Evolutionary conservation across 1,140 invertebrate species (phyloP).

Genomic region (Pemphigus obesinymphae): DNA sequence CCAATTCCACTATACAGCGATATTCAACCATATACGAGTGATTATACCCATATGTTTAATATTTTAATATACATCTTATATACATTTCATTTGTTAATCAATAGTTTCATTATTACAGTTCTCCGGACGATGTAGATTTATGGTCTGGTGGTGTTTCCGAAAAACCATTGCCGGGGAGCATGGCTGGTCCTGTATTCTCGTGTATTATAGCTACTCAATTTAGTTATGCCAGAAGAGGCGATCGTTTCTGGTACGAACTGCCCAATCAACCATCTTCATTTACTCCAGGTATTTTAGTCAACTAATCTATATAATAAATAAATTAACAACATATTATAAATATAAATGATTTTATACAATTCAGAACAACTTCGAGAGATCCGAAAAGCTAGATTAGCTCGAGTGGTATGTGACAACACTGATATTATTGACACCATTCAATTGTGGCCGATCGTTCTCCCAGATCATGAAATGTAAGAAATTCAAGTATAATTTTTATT

Average conservation of each 20-base stretch:
- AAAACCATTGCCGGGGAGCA: constrained; percentile 70
- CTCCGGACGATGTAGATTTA: constrained; percentile 81
- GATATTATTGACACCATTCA: constrained; percentile 89
- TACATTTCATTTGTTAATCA: not conserved
- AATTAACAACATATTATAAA: not conserved
- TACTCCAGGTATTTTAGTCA: constrained; percentile 58
- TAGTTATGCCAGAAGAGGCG: constrained; percentile 80
- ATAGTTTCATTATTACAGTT: constrained; percentile 53
- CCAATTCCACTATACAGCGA: constrained; percentile 77
- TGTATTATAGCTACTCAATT: constrained; percentile 96
- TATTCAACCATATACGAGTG: constrained; percentile 72
- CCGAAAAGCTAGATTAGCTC: constrained; percentile 75
- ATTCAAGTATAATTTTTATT: not conserved
- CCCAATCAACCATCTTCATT: constrained; percentile 88
- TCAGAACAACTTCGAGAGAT: constrained; percentile 85
- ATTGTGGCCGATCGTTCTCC: constrained; percentile 85
- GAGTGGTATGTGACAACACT: constrained; percentile 92
- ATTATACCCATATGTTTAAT: constrained; percentile 47
- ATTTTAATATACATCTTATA: not conserved
- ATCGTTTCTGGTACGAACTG: constrained; percentile 81
- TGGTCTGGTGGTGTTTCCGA: constrained; percentile 93
- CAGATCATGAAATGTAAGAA: constrained; percentile 80
- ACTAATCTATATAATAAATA: not conserved
- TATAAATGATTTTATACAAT: not conserved
- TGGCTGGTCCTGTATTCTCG: constrained; percentile 91